Evolutionary conservation across 2,113 vertebrate species (phyloP).

Genomic region (Chloebia gouldiae): DNA sequence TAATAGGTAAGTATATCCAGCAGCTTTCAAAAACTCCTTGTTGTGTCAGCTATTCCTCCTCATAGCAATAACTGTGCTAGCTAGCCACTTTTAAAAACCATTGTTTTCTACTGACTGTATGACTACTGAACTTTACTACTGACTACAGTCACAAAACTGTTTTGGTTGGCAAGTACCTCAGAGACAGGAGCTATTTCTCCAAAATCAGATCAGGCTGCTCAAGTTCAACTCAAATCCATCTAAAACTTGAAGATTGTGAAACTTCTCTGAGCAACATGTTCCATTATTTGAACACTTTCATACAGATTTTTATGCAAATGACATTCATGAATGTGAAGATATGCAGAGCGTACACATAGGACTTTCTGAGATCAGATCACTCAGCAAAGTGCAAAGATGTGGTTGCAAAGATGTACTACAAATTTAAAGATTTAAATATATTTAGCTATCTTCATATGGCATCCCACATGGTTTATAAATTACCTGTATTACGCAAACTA

Average conservation of each 20-base stretch:
- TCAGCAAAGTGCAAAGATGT: too few relatives aligned
- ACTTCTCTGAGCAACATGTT: background rate
- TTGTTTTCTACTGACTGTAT: background rate
- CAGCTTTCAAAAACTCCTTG: background rate
- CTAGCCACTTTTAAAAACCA: background rate
- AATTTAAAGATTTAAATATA: background rate
- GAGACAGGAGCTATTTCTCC: background rate
- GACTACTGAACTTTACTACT: background rate
- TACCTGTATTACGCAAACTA: background rate
- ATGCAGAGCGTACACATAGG: background rate
- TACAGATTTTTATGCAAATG: background rate
- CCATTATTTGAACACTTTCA: background rate
- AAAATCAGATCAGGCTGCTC: background rate
- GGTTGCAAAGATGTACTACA: background rate
- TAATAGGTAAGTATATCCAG: background rate
- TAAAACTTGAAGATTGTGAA: background rate
- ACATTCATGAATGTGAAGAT: background rate
- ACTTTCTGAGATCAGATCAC: background rate
- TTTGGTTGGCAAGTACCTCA: background rate
- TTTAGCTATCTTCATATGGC: background rate
- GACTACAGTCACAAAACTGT: background rate
- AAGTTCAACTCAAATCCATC: background rate
- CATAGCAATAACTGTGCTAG: background rate
- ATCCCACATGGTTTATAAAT: background rate
- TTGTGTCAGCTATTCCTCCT: background rate